A percentile compares a stretch with the other conserved stretches of the same genome.
These are phyloP conservation scores for Cheilosia vulpina DNA, from an alignment of 2,888 invertebrate genomes.

Conservation along the genomic window DNA sequence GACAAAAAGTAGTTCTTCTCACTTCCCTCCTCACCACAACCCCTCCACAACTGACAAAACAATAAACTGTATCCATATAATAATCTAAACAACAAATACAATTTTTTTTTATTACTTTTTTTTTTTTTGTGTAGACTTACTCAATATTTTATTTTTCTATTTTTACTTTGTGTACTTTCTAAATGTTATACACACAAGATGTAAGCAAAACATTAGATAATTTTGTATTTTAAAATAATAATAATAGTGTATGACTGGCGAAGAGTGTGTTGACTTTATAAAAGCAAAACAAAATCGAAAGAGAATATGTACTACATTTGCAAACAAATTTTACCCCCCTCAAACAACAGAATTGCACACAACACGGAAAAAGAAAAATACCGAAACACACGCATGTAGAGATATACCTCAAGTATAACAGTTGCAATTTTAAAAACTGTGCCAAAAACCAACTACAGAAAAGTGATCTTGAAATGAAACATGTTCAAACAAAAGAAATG, in stretches of 20 bases:
- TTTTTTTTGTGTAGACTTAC: constrained; percentile 56
- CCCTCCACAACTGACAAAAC: constrained; percentile 33
- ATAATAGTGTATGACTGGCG: constrained; percentile 74
- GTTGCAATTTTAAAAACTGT: constrained; percentile 67
- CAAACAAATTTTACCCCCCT: constrained; percentile 60
- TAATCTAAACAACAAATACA: constrained; percentile 31
- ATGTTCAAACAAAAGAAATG: constrained; percentile 13
- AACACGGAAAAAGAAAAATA: neutral
- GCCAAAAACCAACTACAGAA: constrained; percentile 65
- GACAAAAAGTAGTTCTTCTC: constrained; percentile 8
- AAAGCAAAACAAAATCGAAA: constrained; percentile 9
- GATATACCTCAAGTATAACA: constrained; percentile 72
- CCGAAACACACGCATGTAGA: constrained; percentile 43
- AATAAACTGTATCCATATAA: constrained; percentile 31
- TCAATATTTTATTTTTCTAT: constrained; percentile 54
- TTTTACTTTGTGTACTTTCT: constrained; percentile 69
- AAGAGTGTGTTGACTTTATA: constrained; percentile 73
- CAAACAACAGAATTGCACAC: constrained; percentile 26
- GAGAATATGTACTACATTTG: constrained; percentile 34
- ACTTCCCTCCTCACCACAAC: neutral
- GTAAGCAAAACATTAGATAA: constrained; percentile 71
- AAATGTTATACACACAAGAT: constrained; percentile 55
- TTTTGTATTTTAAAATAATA: constrained; percentile 66
- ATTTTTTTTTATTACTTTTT: too few species aligned
- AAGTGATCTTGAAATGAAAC: constrained; percentile 64